Percentiles rank a stretch among this genome's conserved stretches.
Evolutionary conservation across 2,888 invertebrate genomes (phyloP).

Genomic region (Volucella inflata): DNA sequence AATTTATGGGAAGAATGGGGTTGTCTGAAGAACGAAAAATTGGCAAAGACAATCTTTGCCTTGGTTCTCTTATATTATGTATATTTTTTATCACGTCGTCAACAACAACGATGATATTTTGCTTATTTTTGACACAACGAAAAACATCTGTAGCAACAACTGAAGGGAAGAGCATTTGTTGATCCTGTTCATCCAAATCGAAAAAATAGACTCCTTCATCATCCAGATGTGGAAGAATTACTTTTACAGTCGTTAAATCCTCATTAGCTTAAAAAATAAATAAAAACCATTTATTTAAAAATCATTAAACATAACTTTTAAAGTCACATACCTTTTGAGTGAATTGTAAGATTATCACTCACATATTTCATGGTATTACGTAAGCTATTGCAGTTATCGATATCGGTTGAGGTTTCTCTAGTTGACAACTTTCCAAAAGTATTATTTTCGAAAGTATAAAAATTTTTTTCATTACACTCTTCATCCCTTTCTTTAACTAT

Average conservation of each 20-base stretch:
- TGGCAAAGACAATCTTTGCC: slow-evolving; percentile 35
- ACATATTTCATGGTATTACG: slow-evolving; percentile 6
- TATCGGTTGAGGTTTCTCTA: background rate
- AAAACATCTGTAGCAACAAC: slow-evolving; percentile 79
- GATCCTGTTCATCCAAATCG: slow-evolving; percentile 80
- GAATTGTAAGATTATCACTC: slow-evolving; percentile 42
- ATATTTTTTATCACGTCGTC: slow-evolving; percentile 78
- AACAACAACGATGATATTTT: slow-evolving; percentile 78
- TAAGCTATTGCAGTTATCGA: background rate
- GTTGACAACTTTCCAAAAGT: too few species aligned
- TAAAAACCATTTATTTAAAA: background rate
- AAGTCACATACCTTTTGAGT: slow-evolving; percentile 10
- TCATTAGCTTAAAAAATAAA: slow-evolving; percentile 27
- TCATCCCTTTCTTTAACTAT: too few species aligned
- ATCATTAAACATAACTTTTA: background rate
- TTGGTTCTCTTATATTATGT: slow-evolving; percentile 57
- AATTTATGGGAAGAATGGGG: slow-evolving; percentile 76
- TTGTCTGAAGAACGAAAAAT: slow-evolving; percentile 41
- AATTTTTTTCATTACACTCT: too few species aligned
- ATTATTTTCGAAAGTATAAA: too few species aligned
- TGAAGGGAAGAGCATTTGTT: slow-evolving; percentile 79
- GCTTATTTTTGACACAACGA: slow-evolving; percentile 77
- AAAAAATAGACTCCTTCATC: slow-evolving; percentile 82
- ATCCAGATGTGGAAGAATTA: slow-evolving; percentile 77
- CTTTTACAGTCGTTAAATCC: slow-evolving; percentile 51